Conservation (phyloP, 1,140 invertebrate species). For the Maconellicoccus hirsutus region DNA sequence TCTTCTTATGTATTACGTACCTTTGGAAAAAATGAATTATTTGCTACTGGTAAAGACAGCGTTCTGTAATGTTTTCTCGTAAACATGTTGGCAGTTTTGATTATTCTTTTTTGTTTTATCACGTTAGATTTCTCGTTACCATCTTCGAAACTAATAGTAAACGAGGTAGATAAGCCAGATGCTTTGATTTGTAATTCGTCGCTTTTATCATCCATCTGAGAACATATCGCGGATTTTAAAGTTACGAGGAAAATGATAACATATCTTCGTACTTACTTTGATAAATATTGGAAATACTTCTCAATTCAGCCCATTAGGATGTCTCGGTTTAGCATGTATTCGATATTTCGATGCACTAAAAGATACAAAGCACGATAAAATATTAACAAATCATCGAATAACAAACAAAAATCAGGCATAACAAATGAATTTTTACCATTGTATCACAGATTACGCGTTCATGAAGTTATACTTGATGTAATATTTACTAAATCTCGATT, state of each 20-base stretch:
- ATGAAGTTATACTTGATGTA: not conserved
- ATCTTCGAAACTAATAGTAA: constrained; percentile 8
- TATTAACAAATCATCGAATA: too few species aligned
- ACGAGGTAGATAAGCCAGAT: not conserved
- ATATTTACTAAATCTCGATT: not conserved
- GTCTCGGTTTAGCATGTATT: not conserved
- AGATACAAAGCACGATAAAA: too few species aligned
- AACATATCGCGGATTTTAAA: not conserved
- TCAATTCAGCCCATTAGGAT: not conserved
- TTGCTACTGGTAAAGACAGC: not conserved
- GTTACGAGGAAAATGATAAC: not conserved
- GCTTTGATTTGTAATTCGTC: not conserved
- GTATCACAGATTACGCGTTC: not conserved
- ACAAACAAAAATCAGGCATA: not conserved
- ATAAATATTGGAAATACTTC: not conserved
- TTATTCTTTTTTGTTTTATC: not conserved
- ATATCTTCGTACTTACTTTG: not conserved
- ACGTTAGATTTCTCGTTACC: not conserved
- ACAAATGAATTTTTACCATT: not conserved
- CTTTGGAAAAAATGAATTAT: not conserved
- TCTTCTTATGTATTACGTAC: not conserved
- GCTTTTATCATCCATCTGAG: not conserved
- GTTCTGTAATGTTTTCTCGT: not conserved
- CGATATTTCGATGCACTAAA: too few species aligned
- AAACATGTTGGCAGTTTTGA: constrained; percentile 12